Base-by-base conservation (phyloP, 2,113 vertebrate species). In the Sprattus sprattus region DNA sequence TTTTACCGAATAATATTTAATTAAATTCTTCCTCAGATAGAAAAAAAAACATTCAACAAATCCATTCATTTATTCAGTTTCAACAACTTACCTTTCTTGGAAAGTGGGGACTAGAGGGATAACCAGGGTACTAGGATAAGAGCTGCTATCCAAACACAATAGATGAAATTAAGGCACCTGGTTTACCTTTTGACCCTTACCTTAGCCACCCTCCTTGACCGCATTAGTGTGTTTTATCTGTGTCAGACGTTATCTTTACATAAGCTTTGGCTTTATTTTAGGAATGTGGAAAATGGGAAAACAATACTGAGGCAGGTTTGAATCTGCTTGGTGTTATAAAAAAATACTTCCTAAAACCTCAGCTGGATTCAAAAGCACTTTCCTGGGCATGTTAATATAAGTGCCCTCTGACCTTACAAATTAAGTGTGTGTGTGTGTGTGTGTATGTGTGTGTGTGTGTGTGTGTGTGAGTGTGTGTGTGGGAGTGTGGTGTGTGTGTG, bases 241-340 rank as follows among this genome's bases (percentile, higher is more conserved):
- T 11, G 28, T 71, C 64, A 28, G 25, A 25, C 15, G 10, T 32
- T 71, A 71, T 71, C 64, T 71, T 2, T 2, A 71, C 25, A 28
- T 71, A 32, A 71, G 25, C 10, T 25, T 13, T 32, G 64, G n/a
- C 28, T 10, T 71, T 32, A 71, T 32, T 71, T 25, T 67, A 28
- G 25, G 64, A 71, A 71, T 71, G 64, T 71, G n/a, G 64, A 71
- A 67, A 71, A 71, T 71, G 64, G n/a, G n/a, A 25, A 71, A 28
- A 71, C 25, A 28, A 13, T 32, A 13, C 64, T 10, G 25, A 71
- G 64, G 64, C 64, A 71, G 32, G 64, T 71, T 71, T 32, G 7
- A 32, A 71, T 71, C 10, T 71, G 64, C n/a, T 25, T 32, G 25
- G n/a, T 32, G 25, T 71, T 71, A 13, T 8, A 0, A 71, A 8